A percentile compares a stretch with the other conserved stretches of the same genome.
These are phyloP conservation scores for Agriopis aurantiaria DNA, from an alignment of 2,888 invertebrate genomes.

Conservation along the genomic window DNA sequence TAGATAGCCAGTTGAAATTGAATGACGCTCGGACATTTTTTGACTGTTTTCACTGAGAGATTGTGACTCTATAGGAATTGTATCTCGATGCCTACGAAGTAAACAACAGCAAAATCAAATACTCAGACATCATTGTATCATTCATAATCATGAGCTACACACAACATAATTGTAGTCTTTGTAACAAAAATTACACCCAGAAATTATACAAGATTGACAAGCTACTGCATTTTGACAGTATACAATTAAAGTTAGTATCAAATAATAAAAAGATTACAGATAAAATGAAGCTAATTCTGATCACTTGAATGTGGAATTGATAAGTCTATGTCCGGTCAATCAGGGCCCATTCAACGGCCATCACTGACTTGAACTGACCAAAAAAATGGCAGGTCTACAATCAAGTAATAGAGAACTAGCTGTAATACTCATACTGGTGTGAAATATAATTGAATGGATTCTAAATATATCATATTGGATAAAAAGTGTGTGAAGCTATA, in stretches of 20 bases:
- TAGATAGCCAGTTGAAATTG: no score
- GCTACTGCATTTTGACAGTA: slow-evolving; percentile 33
- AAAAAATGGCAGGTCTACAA: slow-evolving; percentile 30
- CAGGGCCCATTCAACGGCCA: slow-evolving; percentile 28
- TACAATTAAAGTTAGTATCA: slow-evolving; percentile 29
- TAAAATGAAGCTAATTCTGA: slow-evolving; percentile 23
- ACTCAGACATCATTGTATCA: background rate
- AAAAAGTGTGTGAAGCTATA: slow-evolving; percentile 19
- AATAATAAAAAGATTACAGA: slow-evolving; percentile 30
- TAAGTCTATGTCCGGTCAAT: slow-evolving; percentile 28
- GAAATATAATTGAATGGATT: slow-evolving; percentile 21
- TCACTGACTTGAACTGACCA: background rate
- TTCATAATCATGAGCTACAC: background rate
- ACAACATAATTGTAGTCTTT: slow-evolving; percentile 9
- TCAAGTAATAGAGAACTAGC: slow-evolving; percentile 13
- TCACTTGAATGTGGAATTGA: slow-evolving; percentile 19
- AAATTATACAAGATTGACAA: slow-evolving; percentile 22
- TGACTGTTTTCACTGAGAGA: no score
- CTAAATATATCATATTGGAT: slow-evolving; percentile 12
- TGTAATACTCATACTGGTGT: slow-evolving; percentile 6
- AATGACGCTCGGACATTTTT: no score
- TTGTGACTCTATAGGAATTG: no score
- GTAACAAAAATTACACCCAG: slow-evolving; percentile 8
- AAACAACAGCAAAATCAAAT: background rate
- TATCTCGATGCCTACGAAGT: no score